These are phyloP conservation scores for Himalopsyche tibetana DNA, from an alignment of 2,888 invertebrate species.

Conservation along the genomic window DNA sequence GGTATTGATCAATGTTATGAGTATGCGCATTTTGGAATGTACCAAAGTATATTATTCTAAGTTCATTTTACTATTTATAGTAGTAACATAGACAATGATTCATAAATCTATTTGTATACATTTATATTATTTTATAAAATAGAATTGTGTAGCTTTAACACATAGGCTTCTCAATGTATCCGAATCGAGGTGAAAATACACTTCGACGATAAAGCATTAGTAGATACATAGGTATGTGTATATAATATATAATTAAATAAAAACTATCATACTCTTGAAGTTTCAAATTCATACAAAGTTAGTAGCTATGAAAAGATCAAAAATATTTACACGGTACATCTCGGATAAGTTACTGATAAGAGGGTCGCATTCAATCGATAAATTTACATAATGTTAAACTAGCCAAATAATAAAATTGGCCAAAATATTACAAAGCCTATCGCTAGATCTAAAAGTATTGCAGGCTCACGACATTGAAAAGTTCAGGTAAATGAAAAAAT, in stretches of 20 bases:
- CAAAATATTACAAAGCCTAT: constrained; percentile 49
- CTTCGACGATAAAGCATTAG: constrained; percentile 64
- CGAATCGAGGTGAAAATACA: constrained; percentile 65
- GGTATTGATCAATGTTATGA: constrained; percentile 52
- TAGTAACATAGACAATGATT: constrained; percentile 65
- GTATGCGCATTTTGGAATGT: constrained; percentile 64
- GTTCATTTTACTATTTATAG: constrained; percentile 64
- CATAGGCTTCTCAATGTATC: constrained; percentile 63
- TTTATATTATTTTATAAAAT: constrained; percentile 66
- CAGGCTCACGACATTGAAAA: constrained; percentile 48
- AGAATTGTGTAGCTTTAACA: constrained; percentile 65
- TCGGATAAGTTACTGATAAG: constrained; percentile 54
- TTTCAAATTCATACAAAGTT: constrained; percentile 64
- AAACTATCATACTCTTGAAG: constrained; percentile 60
- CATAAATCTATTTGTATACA: constrained; percentile 65
- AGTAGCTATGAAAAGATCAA: constrained; percentile 64
- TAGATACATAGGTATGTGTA: constrained; percentile 55
- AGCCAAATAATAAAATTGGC: constrained; percentile 45
- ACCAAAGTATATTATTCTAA: constrained; percentile 64
- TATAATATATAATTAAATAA: constrained; percentile 61
- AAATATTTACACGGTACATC: constrained; percentile 65
- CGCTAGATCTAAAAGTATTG: constrained; percentile 41
- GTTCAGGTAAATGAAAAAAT: constrained; percentile 41
- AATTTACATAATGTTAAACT: constrained; percentile 46
- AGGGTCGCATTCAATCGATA: constrained; percentile 58